Evolutionary conservation across 1,140 invertebrate species (phyloP), one percentile per base, ranked within the genome.

Genomic region (Antheraea mylitta): DNA sequence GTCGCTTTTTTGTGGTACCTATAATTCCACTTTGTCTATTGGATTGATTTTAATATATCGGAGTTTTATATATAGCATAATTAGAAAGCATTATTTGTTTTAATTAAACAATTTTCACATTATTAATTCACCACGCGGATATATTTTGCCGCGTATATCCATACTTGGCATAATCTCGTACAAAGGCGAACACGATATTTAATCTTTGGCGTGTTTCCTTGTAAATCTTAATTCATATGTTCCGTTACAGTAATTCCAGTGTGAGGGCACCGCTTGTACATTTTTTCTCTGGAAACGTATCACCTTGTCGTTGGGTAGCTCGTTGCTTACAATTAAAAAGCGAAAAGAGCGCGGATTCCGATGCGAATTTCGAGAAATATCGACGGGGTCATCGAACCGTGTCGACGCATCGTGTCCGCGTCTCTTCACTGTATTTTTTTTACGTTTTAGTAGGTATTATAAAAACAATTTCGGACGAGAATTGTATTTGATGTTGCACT

Each of bases 311-410:
- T 75, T 73, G 78, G 78, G 79, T 83, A 82, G 82, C 81, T 78
- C 82, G 79, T 79, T 83, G 82, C 83, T 76, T 80, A 85, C 87
- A 89, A 90, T 91, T 90, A 91, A 90, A 90, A 90, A 86, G 81
- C 87, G 83, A 89, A 89, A 90, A 87, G 85, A 89, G 82, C 83
- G 78, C 77, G 81, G 83, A 91, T 86, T 90, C 88, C 81, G 81
- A 81, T 79, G 79, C 83, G 82, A 88, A 89, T 91, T 91, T 89
- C 87, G 85, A 90, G 88, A 91, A 91, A 89, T 89, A 91, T 91
- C 89, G 86, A 83, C 81, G 86, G 77, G 89, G 87, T 91, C 86
- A 74, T 80, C 76, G 88, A 87, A 85, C 88, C 79, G 72, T 79
- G 85, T 87, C 85, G 82, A 89, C 87, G 86, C 82, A 88, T 88